Evolutionary conservation across 1,140 invertebrate genomes (phyloP), one percentile per base, ranked within the genome.

Genomic region (Heliconius eleuchia): DNA sequence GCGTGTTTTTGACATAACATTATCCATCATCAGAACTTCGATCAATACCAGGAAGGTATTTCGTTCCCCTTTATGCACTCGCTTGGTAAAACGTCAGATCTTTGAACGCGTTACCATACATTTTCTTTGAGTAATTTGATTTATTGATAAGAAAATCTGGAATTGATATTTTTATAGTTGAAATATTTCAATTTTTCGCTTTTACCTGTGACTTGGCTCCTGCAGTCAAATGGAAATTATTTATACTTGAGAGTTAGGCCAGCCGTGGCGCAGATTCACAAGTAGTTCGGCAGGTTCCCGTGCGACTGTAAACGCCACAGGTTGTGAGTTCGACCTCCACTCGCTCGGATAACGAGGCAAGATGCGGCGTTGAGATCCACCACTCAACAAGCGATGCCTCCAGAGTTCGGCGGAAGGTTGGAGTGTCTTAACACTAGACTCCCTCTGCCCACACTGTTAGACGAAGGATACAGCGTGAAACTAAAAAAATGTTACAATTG

Each of bases 11-110:
- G 60, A 16, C 11, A 27, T 66, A 27, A 66, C 11, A 30, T 5
- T 27, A 27, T 27, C 23, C 11, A 16, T 30, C 2, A 66, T 13
- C 23, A 5, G 60, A 66, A 66, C 13, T 55, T 19, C 74, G 74
- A 76, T 76, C 74, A 76, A 76, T 76, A 76, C 74, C 46, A 50
- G 27, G 74, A 39, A 60, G n/a, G 55, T 55, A 34, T 19, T 30
- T 18, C 73, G 73, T 66, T 75, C 19, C 34, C 74, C 30, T 66
- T 75, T 39, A 75, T 75, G 34, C 74, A 66, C 34, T 42, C 73
- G 55, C n/a, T 66, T 39, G 57, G 66, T 75, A 60, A 23, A 66
- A 66, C 13, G 4, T 66, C 60, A 30, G 60, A 66, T 30, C 23
- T 30, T 30, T 66, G 23, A 66, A 30, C 23, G n/a, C 23, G 23